Base-by-base conservation (phyloP, 1,140 invertebrate species). In the Drosophila biarmipes region DNA sequence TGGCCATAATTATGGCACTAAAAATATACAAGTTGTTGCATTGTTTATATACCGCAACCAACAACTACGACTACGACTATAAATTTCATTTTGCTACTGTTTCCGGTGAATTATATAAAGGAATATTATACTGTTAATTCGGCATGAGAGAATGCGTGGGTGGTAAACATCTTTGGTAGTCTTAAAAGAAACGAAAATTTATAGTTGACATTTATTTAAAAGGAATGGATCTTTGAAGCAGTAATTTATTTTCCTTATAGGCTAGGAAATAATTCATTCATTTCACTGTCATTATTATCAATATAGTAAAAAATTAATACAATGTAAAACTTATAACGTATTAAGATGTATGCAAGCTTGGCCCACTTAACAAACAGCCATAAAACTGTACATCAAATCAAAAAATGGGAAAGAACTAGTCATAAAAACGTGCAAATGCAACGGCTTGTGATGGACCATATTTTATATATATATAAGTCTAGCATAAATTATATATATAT, bases 401-500 rank as follows among this genome's bases (percentile, higher is more conserved):
- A 6, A 37, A 37, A 37, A 31, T 31, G 11, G 35, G 35, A 37
- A 37, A 37, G 35, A 12, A 37, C 35, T 12, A 37, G 35, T 8
- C 7, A 31, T 31, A 31, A 31, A 31, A 31, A 31, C 29, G 29
- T n/a, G 35, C 35, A 37, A 37, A 37, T n/a, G 11, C 35, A n/a
- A 4, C 14, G 35, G 35, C 35, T 14, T 35, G 11, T 37, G 35
- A 37, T 53, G 61, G 63, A 42, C 45, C 51, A 51, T 29, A 51
- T 67, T 53, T 46, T 62, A n/a, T n/a, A n/a, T n/a, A n/a, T n/a
- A n/a, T n/a, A 34, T 48, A 45, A 48, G 40, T 42, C 66, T 49
- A 66, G 71, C 61, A 63, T 84, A 53, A 84, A 76, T 84, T 76
- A 75, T 72, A 63, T 64, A 35, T 52, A 53, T 14, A 45, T 52